Conservation (phyloP, 2,888 invertebrate genomes). For the Theretra japonica region DNA sequence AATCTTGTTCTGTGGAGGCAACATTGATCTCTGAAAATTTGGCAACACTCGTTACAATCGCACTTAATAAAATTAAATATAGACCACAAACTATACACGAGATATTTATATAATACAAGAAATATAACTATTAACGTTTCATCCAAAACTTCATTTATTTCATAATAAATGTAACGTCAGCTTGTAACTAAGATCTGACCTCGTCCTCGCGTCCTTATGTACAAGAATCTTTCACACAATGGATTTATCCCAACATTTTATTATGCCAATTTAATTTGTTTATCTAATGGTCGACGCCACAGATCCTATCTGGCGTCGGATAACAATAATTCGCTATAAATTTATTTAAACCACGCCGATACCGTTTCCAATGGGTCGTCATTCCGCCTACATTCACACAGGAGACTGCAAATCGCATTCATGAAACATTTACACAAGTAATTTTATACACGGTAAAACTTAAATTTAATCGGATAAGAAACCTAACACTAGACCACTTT, state of each 20-base stretch:
- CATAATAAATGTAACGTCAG: neutral
- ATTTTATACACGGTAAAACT: constrained; percentile 67
- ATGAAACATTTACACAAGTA: constrained; percentile 57
- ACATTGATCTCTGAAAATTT: constrained; percentile 61
- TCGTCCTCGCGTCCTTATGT: constrained; percentile 5
- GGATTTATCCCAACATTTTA: constrained; percentile 17
- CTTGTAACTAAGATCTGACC: constrained; percentile 1
- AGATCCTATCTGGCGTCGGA: constrained; percentile 16
- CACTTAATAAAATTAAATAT: constrained; percentile 43
- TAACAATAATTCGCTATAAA: constrained; percentile 26
- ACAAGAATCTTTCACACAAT: constrained; percentile 21
- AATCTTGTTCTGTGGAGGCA: constrained; percentile 42
- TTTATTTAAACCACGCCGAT: constrained; percentile 11
- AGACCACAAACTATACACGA: constrained; percentile 34
- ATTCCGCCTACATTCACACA: constrained; percentile 12
- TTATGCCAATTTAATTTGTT: constrained; percentile 26
- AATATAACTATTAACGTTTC: constrained; percentile 12
- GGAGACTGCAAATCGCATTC: constrained; percentile 29
- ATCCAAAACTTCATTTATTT: constrained; percentile 3
- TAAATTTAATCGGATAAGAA: constrained; percentile 72
- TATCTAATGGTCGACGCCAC: neutral
- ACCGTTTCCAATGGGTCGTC: constrained; percentile 17
- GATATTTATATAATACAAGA: constrained; percentile 10
- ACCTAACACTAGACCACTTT: constrained; percentile 75
- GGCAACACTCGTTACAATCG: constrained; percentile 59